Base-by-base conservation (phyloP, 92 coral and sea anemone species). In the Bergia puertoricense region DNA sequence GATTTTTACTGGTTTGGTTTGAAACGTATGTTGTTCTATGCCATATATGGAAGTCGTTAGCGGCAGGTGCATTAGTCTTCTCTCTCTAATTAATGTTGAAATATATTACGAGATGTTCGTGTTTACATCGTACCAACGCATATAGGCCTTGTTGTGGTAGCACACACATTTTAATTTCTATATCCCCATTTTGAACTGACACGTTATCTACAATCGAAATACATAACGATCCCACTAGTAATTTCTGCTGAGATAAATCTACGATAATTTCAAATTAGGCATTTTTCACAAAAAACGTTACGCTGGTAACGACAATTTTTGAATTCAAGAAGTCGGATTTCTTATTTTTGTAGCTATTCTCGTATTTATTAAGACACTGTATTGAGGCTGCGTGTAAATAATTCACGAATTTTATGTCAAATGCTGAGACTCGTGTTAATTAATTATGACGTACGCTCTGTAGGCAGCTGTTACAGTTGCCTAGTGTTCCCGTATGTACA, bases 401-500 rank as follows among this genome's bases (percentile, higher is more conserved):
- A 95, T 92, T 91, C 96, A 93, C 92, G 93, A 91, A 86, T 79
- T 85, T 80, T 89, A 94, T 93, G 98, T 91, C 98, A 93, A 95
- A 95, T 89, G 96, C 96, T 91, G 93, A 91, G 93, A 30, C 89
- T 86, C 86, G 92, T 92, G 98, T 95, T 93, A 95, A 95, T 95
- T 93, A 95, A 92, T 93, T 81, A 95, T 95, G 93, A 92, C 93
- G 86, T 94, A 88, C 93, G 91, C 91, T 89, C 86, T 88, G 92
- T 83, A 71, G 89, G 91, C 99, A 97, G 99, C 99, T 97, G 99
- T 77, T 45, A 4, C 93, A 90, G 94, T 91, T 92, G 95, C 85
- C 50, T 50, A 40, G 62, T 86, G 77, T 81, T 92, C 97, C 97
- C 97, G 97, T 90, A 94, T 94, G 97, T 89, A 90, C 97, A 94